Base-by-base conservation (phyloP, 64 coral and sea anemone species). In the Catalaphyllia jardinei region DNA sequence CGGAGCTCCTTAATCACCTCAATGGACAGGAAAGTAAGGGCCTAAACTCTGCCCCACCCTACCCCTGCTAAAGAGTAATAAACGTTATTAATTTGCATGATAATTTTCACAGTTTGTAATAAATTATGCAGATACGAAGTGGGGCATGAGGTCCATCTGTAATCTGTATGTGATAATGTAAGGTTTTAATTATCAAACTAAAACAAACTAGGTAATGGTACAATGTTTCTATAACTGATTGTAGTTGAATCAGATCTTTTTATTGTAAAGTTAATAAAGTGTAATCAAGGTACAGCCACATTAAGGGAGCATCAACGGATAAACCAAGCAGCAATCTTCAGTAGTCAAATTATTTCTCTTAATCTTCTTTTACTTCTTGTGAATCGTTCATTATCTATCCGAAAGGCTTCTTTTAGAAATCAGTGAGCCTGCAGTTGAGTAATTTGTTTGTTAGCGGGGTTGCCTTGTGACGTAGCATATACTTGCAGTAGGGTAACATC, bases 1-100 rank as follows among this genome's bases (percentile, higher is more conserved):
- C 22, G 94, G 94, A 8, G 83, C 91, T 17, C 78, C 94, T 28
- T 96, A 80, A 73, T 22, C 62, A 20, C 63, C 4, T 67, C 19
- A 25, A 19, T 67, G n/a, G n/a, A 69, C 29, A 11, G 10, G 10
- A n/a, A 27, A 69, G 25, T 4, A 69, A 69, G 22, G 65, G 65
- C 8, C 29, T 11, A 69, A 0, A 28, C 25, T 69, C 65, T 25
- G 65, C 25, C 39, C 8, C 18, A 50, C 35, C 19, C 35, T 77
- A 49, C 74, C 10, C 17, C 19, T 4, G 17, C 14, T 46, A 50
- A 77, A 50, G 31, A 24, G 19, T 77, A 50, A 51, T 67, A 77
- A 50, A 18, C 8, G 19, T 77, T 77, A 51, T 67, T 51, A 38
- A 18, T 83, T 60, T 30, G 4, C 19, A 39, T 24, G 78, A 61